Percentiles rank a stretch among this genome's conserved stretches.
Conservation (phyloP, 2,797 vertebrate genomes). For the Schizothorax lantsangensis region DNA sequence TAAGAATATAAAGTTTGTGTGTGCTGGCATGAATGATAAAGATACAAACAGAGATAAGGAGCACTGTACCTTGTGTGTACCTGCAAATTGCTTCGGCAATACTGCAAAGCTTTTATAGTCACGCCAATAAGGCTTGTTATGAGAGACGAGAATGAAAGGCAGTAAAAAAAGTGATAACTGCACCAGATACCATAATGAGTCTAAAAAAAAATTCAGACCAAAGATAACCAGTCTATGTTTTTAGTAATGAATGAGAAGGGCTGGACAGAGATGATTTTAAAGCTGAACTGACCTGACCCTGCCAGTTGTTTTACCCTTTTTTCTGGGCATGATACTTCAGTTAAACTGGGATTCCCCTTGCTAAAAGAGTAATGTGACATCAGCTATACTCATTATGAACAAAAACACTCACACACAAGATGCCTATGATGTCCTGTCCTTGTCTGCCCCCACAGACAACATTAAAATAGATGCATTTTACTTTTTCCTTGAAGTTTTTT, state of each 20-base stretch:
- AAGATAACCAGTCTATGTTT: background rate
- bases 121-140: background rate
- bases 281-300: background rate
- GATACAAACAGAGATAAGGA: background rate
- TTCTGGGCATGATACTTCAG: background rate
- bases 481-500: background rate
- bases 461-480: background rate
- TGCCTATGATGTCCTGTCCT: background rate
- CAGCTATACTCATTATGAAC: background rate
- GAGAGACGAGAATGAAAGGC: background rate
- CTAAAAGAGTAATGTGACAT: constrained; percentile 7
- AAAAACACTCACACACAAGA: constrained; percentile 4
- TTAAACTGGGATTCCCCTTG: constrained; percentile 26
- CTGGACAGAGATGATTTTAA: background rate
- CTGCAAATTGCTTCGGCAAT: background rate
- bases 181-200: background rate
- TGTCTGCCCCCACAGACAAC: background rate
- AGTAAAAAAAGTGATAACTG: constrained; percentile 11
- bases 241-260: background rate
- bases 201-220: background rate
- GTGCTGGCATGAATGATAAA: background rate
- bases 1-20: background rate
- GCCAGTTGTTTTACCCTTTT: background rate
- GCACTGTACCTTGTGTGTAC: background rate
- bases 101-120: background rate